Conservation (phyloP, 1,140 invertebrate genomes). For the Rhyacophila brunnea region DNA sequence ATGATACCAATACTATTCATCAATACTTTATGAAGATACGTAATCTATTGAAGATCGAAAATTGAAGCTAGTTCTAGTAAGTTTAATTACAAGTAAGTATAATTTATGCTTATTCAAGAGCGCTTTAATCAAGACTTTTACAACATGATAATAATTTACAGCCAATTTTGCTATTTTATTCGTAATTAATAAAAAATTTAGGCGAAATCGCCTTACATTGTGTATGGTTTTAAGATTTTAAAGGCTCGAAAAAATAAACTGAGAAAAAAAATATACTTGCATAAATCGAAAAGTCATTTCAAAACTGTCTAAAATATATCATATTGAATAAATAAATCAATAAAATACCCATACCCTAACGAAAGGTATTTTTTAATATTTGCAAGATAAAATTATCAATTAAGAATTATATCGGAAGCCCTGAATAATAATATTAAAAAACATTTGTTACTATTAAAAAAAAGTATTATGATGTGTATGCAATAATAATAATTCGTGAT, state of each 20-base stretch:
- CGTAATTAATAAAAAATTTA: conserved; percentile 30
- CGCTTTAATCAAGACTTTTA: conserved; percentile 18
- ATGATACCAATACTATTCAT: background rate
- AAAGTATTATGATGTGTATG: too few relatives aligned
- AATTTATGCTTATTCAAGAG: conserved; percentile 5
- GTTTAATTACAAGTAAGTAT: conserved; percentile 21
- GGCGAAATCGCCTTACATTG: conserved; percentile 37
- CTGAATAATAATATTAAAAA: too few relatives aligned
- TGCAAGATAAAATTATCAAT: too few relatives aligned
- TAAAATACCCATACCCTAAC: too few relatives aligned
- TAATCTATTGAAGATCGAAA: conserved; percentile 20
- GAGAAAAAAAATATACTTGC: background rate
- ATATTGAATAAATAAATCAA: too few relatives aligned
- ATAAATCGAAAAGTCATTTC: too few relatives aligned
- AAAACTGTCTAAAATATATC: too few relatives aligned
- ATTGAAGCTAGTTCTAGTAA: conserved; percentile 23
- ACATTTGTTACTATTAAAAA: too few relatives aligned
- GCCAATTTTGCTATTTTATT: conserved; percentile 31
- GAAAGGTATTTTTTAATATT: too few relatives aligned
- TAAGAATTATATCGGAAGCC: too few relatives aligned
- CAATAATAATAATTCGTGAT: too few relatives aligned
- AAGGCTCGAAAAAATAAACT: conserved; percentile 18
- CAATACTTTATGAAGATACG: background rate
- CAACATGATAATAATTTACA: conserved; percentile 30
- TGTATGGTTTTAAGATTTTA: conserved; percentile 28